Evolutionary conservation across 2,888 invertebrate species (phyloP).

Genomic region (Caenorhabditis sp.): DNA sequence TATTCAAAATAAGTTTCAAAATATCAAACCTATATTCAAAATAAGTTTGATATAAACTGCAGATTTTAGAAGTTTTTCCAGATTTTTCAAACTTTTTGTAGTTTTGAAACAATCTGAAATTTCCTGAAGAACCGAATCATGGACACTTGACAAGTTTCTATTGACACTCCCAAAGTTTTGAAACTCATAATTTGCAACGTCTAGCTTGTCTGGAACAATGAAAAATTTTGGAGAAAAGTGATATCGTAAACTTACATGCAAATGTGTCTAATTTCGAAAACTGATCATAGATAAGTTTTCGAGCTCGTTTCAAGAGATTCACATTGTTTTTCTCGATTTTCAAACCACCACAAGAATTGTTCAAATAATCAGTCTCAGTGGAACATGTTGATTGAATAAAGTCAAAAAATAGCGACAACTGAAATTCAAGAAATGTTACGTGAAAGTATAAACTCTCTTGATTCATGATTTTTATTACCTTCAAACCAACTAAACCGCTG

Average conservation of each 20-base stretch:
- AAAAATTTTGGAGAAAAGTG: not conserved
- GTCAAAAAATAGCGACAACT: conserved; percentile 75
- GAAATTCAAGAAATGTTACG: conserved; percentile 25
- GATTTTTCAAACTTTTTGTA: not conserved
- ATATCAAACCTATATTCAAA: not conserved
- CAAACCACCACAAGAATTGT: conserved; percentile 70
- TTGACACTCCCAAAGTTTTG: not conserved
- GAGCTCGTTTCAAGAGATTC: conserved; percentile 16
- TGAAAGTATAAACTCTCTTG: conserved; percentile 5
- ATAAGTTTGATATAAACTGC: not conserved
- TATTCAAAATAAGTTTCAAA: no score
- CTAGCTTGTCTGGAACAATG: not conserved
- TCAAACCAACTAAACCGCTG: conserved; percentile 73
- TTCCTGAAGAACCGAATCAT: not conserved
- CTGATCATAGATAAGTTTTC: conserved; percentile 35
- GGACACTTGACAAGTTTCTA: no score
- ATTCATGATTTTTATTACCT: no score
- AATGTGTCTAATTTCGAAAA: not conserved
- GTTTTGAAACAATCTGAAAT: not conserved
- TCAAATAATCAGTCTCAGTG: conserved; percentile 65
- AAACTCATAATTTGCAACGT: not conserved
- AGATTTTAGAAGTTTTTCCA: not conserved
- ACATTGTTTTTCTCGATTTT: conserved; percentile 29
- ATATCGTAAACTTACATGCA: not conserved
- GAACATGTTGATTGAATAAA: conserved; percentile 73